Base-by-base conservation (phyloP, 2,888 invertebrate species). In the Carabus problematicus region DNA sequence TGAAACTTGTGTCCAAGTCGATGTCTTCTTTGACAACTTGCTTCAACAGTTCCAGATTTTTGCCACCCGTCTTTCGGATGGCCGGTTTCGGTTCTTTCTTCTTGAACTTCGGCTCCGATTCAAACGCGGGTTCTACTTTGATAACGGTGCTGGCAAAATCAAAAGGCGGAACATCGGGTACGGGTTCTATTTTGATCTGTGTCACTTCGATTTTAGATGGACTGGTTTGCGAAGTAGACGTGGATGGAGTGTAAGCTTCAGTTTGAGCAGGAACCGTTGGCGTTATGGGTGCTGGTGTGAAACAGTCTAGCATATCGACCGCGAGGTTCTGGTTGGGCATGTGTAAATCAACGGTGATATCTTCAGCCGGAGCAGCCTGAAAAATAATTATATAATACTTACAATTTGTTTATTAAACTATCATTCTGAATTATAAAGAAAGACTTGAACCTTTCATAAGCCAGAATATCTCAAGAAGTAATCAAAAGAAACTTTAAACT, bases 11-110 rank as follows among this genome's bases (percentile, higher is more conserved):
- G 7, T 61, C 61, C 16, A 61, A 45, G 18, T 61, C 61, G 11
- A 41, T 54, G 43, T 68, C 61, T 41, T 61, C 43, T 54, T 68
- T 68, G 12, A 62, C 62, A 1, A 69, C 69, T 69, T 69, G 55
- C 45, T 69, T 69, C n/a, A 69, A 8, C 1, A 69, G 19, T 40
- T 61, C 69, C 29, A 69, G 40, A 45, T 69, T 69, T 62, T 69
- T 69, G 12, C 69, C 69, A n/a, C 69, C 69, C 4, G 12, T 42
- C 29, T 59, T 59, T 42, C 61, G 18, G 8, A 43, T 11, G 8
- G 29, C 9, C 11, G 49, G 61, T 67, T 67, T 67, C 3, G 12
- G 41, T 39, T 52, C 60, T 55, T 54, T 60, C 12, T 60, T 64
- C 11, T 43, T 12, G 8, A 14, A 9, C 39, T 45, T n/a, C 7